Evolutionary conservation across 1,140 invertebrate genomes (phyloP).

Genomic region (Diachasma alloeum): DNA sequence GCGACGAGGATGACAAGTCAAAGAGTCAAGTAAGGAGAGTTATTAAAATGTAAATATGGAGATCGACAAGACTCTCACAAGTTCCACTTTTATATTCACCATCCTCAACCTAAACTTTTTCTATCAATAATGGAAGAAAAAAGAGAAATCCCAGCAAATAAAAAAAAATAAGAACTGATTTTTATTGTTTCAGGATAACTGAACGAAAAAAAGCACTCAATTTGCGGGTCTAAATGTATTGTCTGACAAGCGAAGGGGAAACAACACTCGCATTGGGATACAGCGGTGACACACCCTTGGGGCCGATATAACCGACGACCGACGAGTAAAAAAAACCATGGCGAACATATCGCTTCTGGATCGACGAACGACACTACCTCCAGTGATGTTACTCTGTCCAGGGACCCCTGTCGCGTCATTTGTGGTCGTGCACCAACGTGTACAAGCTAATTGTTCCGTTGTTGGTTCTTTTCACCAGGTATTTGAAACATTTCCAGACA

Average conservation of each 20-base stretch:
- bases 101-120: neutral
- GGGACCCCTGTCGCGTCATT: neutral
- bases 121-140: neutral
- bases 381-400: neutral
- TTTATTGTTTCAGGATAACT: constrained; percentile 6
- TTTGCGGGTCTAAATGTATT: neutral
- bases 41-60: constrained; percentile 52
- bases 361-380: neutral
- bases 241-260: constrained; percentile 9
- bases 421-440: neutral
- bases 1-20: constrained; percentile 1
- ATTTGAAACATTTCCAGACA: neutral
- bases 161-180: neutral
- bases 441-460: constrained; percentile 18
- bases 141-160: neutral
- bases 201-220: neutral
- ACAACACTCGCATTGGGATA: constrained; percentile 4
- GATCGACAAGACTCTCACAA: constrained; percentile 40
- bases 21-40: constrained; percentile 35
- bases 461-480: neutral
- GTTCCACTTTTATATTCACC: neutral
- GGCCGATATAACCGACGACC: constrained; percentile 6
- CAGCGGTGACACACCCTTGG: constrained; percentile 4
- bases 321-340: neutral
- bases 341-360: neutral